Conservation (phyloP, 2,888 invertebrate genomes). For the Magallana nippona region DNA sequence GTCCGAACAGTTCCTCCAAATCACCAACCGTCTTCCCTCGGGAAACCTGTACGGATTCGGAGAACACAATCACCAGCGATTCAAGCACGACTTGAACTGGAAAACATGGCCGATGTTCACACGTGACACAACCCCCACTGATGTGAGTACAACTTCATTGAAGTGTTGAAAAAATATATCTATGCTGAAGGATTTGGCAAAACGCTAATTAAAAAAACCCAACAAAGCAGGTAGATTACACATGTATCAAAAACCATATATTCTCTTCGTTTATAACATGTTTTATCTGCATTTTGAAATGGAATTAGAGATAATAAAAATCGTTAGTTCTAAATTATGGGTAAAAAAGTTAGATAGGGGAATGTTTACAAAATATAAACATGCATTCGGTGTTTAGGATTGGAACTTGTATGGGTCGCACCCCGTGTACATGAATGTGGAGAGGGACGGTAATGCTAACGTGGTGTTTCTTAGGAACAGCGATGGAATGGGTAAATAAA, state of each 20-base stretch:
- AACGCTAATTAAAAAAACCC: too few relatives aligned
- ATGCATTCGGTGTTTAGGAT: too few relatives aligned
- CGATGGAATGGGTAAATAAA: constrained; percentile 81
- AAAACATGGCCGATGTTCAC: constrained; percentile 73
- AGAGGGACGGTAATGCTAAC: constrained; percentile 82
- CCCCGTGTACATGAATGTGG: constrained; percentile 89
- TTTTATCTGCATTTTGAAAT: too few relatives aligned
- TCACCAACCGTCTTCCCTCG: constrained; percentile 64
- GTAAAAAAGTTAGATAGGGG: too few relatives aligned
- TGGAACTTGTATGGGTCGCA: constrained; percentile 90
- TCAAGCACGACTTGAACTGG: constrained; percentile 72
- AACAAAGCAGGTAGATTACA: too few relatives aligned
- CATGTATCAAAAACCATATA: too few relatives aligned
- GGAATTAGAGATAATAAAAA: too few relatives aligned
- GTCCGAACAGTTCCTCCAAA: constrained; percentile 69
- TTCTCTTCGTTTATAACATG: too few relatives aligned
- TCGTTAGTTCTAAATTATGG: too few relatives aligned
- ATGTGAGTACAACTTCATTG: constrained; percentile 18
- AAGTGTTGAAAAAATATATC: too few relatives aligned
- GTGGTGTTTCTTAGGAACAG: constrained; percentile 88
- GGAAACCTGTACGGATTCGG: constrained; percentile 71
- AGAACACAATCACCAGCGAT: constrained; percentile 69
- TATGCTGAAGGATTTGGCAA: too few relatives aligned
- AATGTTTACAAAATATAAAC: background rate
- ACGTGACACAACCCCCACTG: constrained; percentile 64